phyloP scores from a whole-genome alignment of 2,797 vertebrate genomes.

The Mycteria americana region DNA sequence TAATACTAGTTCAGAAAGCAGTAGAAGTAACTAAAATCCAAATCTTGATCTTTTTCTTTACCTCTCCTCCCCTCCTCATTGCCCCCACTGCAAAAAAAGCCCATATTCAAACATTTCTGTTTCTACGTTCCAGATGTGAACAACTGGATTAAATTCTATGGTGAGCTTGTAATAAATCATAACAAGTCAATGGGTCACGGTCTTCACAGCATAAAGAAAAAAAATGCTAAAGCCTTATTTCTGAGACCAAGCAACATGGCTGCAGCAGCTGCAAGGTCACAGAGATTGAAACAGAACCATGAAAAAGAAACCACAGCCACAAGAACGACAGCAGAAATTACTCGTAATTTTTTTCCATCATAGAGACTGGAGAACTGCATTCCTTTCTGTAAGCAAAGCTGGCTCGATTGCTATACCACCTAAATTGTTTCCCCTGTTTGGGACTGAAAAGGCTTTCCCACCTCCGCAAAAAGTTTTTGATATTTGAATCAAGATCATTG shows the following conservation, averaged over 20 bases:
- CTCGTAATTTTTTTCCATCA: not conserved
- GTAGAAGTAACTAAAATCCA: not conserved
- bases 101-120: not conserved
- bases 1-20: not conserved
- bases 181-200: conserved; percentile 22
- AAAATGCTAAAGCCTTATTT: not conserved
- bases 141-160: conserved; percentile 34
- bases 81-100: rapidly evolving
- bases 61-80: not conserved
- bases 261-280: conserved; percentile 44
- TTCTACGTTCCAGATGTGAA: conserved; percentile 42
- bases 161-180: conserved; percentile 31
- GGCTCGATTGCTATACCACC: not conserved
- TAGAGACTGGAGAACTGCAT: not conserved
- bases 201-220: conserved; percentile 13
- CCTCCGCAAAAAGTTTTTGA: not conserved
- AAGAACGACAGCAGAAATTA: not conserved
- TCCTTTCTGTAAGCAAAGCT: not conserved
- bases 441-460: not conserved
- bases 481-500: not conserved
- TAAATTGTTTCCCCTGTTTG: not conserved
- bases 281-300: conserved; percentile 3
- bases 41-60: not conserved
- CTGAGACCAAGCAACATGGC: not conserved
- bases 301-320: conserved; percentile 29